Evolutionary conservation across 2,888 invertebrate genomes (phyloP), one percentile per base, ranked within the genome.

Genomic region (Eupelmus urozonus): DNA sequence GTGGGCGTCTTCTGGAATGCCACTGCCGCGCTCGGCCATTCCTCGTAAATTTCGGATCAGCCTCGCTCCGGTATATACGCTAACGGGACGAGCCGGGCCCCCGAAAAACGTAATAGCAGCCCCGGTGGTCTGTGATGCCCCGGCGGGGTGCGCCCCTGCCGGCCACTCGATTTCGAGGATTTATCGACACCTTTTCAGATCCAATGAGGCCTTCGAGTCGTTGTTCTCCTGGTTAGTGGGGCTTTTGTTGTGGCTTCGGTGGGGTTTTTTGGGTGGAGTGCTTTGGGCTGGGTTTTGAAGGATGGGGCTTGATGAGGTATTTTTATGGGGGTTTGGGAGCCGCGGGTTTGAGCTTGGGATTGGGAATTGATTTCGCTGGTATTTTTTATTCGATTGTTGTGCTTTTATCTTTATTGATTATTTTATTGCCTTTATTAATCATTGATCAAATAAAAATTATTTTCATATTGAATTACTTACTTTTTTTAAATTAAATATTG

Each of bases 161-260:
- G 63, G 63, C 20, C n/a, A 27, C 69, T 55, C 69, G 53, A 76
- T 69, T 76, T 51, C 27, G 55, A 76, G n/a, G 71, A 76, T 76
- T 76, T 76, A 71, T 76, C 40, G 71, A 27, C 65, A 27, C n/a
- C 20, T 76, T 57, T 69, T 18, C 16, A 16, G n/a, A n/a, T n/a
- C n/a, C 18, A 16, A 45, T n/a, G n/a, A 1, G 20, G 20, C 11
- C 20, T 53, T 40, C 5, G 18, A 9, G 23, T 62, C 23, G 49
- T 7, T 34, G 3, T 34, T 34, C 34, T 34, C 9, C 9, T 34
- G 5, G 34, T 34, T 34, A 34, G 34, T 34, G 34, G 34, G 34
- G 34, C 9, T 34, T 9, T 34, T 34, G 34, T 34, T 34, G 3
- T 34, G 3, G 5, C 9, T 34, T 34, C 9, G 34, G 9, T 34